Evolutionary conservation across 2,113 vertebrate genomes (phyloP).

Genomic region (Oncorhynchus masou): DNA sequence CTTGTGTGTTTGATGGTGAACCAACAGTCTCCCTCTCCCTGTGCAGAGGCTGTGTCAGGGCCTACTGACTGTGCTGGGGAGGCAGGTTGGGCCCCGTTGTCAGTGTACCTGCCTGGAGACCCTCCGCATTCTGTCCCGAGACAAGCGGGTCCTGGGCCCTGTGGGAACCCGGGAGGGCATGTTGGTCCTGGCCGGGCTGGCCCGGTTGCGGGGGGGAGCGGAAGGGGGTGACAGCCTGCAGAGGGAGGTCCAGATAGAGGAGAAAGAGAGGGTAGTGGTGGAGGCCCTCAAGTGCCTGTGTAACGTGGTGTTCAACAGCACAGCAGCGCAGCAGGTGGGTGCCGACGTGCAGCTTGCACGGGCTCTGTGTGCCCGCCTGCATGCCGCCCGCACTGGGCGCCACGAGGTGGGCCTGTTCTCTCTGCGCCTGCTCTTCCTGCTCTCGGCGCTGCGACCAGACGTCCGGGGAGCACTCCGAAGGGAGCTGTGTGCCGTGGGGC

Average conservation of each 20-base stretch:
- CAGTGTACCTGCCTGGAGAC: slow-evolving; percentile 90
- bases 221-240: slow-evolving; percentile 29
- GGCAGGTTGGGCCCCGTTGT: slow-evolving; percentile 78
- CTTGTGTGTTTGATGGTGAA: neutral
- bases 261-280: slow-evolving; percentile 85
- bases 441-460: slow-evolving; percentile 89
- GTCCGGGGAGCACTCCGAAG: slow-evolving; percentile 79
- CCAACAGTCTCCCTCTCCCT: slow-evolving; percentile 14
- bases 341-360: slow-evolving; percentile 86
- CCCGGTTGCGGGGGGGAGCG: slow-evolving; percentile 65
- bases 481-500: slow-evolving; percentile 81
- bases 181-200: slow-evolving; percentile 83
- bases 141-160: slow-evolving; percentile 90
- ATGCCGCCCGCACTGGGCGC: slow-evolving; percentile 66
- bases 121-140: slow-evolving; percentile 92
- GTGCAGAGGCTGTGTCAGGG: slow-evolving; percentile 87
- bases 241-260: slow-evolving; percentile 71
- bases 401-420: slow-evolving; percentile 93
- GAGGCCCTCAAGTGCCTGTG: slow-evolving; percentile 98
- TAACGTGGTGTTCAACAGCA: slow-evolving; percentile 94
- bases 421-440: slow-evolving; percentile 91
- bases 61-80: slow-evolving; percentile 82
- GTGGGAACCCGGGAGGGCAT: slow-evolving; percentile 90
- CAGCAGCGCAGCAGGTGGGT: slow-evolving; percentile 87
- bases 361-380: slow-evolving; percentile 84